Conservation (phyloP, 2,797 vertebrate species). For the Lacerta agilis region DNA sequence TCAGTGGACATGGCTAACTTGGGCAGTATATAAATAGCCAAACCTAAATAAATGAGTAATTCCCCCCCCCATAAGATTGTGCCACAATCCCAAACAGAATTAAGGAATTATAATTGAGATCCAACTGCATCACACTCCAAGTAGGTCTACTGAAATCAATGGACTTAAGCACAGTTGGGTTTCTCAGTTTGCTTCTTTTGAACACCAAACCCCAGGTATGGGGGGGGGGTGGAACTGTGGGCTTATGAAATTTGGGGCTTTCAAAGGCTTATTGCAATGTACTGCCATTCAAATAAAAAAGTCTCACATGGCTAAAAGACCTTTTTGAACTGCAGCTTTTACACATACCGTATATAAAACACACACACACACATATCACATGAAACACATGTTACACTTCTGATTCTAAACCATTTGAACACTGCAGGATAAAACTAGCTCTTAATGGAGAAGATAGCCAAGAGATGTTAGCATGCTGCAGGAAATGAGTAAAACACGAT, state of each 20-base stretch:
- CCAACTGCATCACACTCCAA: too few relatives aligned
- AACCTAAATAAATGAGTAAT: slow-evolving; percentile 27
- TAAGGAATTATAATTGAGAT: neutral
- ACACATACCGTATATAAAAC: too few relatives aligned
- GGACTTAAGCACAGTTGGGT: too few relatives aligned
- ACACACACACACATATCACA: too few relatives aligned
- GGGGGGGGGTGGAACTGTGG: too few relatives aligned
- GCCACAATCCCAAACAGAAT: neutral
- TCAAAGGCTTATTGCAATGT: too few relatives aligned
- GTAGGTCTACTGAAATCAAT: too few relatives aligned
- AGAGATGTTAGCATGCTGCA: slow-evolving; percentile 3
- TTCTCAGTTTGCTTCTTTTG: neutral
- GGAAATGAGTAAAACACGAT: neutral
- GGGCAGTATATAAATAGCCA: neutral
- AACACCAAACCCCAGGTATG: neutral
- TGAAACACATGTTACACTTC: slow-evolving; percentile 4
- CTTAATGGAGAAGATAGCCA: neutral
- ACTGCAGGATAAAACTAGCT: neutral
- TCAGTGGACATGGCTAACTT: neutral
- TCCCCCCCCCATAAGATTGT: neutral
- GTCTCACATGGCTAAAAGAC: neutral
- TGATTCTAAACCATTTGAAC: slow-evolving; percentile 15
- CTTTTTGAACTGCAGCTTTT: neutral
- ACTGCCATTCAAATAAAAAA: neutral
- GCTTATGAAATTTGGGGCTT: neutral